Percentiles rank a stretch among this genome's conserved stretches.
These are phyloP conservation scores for Blastobasis adustella DNA, from an alignment of 2,888 invertebrate species.

Conservation along the genomic window DNA sequence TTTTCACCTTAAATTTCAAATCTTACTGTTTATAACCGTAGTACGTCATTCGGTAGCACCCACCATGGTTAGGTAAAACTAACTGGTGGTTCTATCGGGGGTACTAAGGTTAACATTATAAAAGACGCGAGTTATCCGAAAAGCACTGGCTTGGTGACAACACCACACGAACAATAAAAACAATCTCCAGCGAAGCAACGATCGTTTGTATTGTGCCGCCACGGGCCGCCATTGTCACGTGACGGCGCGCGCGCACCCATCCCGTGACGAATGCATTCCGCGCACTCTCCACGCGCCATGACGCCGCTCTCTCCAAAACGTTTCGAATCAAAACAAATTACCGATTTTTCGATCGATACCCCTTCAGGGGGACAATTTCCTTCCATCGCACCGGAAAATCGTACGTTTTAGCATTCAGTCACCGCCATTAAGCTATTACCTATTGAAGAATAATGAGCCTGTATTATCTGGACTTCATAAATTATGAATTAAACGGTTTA, in stretches of 20 bases:
- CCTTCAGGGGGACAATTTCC: conserved; percentile 46
- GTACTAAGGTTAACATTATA: no score
- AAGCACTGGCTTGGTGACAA: no score
- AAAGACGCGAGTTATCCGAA: no score
- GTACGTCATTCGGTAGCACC: no score
- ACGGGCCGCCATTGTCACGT: conserved; percentile 25
- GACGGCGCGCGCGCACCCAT: conserved; percentile 36
- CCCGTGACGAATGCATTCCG: conserved; percentile 56
- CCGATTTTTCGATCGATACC: conserved; percentile 31
- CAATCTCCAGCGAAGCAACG: no score
- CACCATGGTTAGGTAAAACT: no score
- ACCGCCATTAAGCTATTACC: conserved; percentile 26
- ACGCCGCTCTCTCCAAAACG: no score
- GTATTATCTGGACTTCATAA: conserved; percentile 20
- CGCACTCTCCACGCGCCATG: conserved; percentile 52
- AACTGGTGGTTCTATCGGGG: no score
- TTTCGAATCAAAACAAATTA: conserved; percentile 53
- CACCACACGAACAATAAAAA: no score
- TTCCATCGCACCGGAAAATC: conserved; percentile 43
- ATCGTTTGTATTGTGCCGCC: no score
- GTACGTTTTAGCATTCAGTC: conserved; percentile 27
- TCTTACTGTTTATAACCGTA: no score
- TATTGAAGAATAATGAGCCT: conserved; percentile 24
- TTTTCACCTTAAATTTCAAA: no score
- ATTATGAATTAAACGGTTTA: not conserved